Evolutionary conservation across 2,113 vertebrate genomes (phyloP).

Genomic region (Strigops habroptila): DNA sequence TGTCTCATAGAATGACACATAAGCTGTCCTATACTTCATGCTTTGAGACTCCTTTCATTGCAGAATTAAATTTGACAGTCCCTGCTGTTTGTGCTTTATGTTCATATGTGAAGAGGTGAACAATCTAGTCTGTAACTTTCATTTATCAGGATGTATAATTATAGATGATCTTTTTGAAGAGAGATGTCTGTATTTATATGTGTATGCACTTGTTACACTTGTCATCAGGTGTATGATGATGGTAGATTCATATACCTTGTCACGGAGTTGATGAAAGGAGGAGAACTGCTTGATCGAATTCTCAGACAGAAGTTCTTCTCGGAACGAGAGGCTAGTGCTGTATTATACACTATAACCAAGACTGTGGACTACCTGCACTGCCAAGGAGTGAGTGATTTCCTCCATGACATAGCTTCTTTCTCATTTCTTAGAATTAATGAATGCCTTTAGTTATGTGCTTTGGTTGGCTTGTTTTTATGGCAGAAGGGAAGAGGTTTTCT

Average conservation of each 20-base stretch:
- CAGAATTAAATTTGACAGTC: background rate
- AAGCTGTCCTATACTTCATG: background rate
- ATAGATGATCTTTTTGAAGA: background rate
- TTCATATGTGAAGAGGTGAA: background rate
- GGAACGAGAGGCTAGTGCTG: conserved; percentile 91
- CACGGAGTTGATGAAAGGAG: conserved; percentile 95
- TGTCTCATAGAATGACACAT: background rate
- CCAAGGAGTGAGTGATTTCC: conserved; percentile 84
- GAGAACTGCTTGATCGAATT: conserved; percentile 92
- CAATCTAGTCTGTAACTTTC: background rate
- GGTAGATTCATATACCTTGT: conserved; percentile 93
- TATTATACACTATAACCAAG: conserved; percentile 91
- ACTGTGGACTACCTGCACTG: conserved; percentile 97
- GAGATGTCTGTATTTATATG: background rate
- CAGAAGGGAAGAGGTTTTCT: background rate
- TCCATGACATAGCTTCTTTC: background rate
- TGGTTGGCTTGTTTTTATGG: background rate
- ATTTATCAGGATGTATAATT: background rate
- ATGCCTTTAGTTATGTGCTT: background rate
- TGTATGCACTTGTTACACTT: background rate
- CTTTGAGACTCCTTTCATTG: background rate
- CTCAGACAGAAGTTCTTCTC: conserved; percentile 96
- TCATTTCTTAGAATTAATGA: background rate
- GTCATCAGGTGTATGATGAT: conserved; percentile 89
- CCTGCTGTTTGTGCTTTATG: background rate